Base-by-base conservation (phyloP, 2,888 invertebrate species). In the Caenorhabditis sp. region DNA sequence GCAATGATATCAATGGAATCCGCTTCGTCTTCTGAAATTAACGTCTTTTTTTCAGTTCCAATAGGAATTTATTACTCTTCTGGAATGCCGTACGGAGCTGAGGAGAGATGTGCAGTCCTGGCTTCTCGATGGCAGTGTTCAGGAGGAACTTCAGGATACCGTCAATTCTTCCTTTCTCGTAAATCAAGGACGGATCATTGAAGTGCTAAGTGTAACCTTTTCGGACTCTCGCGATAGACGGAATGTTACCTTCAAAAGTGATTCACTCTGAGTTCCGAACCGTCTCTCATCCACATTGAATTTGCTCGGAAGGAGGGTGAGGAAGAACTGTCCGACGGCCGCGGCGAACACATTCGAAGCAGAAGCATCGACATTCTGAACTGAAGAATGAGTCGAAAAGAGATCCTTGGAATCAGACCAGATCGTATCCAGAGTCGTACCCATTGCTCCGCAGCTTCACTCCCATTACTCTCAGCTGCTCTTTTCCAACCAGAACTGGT, bases 311-410 rank as follows among this genome's bases (percentile, higher is more conserved):
- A 86, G 70, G 3, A 88, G 77, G 3, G 87, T 63, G 30, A 83
- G 76, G 79, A 89, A 89, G 80, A 89, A 87, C 45, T 84, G 81
- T 0, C 89, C 88, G 6, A 81, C 87, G 3, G 84, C 80, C 0
- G 89, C 58, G 0, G 95, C 93, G 90, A 95, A 96, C 88, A 93
- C 93, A 90, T 95, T 95, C 13, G 94, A 93, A 59, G 95, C 92
- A 8, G 93, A 92, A 0, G 95, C 93, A 89, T 95, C 93, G 1
- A 93, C 91, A 0, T 90, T 82, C 87, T 87, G 66, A 74, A 83
- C 50, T 15, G 35, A 2, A 17, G 20, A 8, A 15, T n/a, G 27
- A 39, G 0, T 35, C 70, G n/a, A n/a, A n/a, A n/a, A n/a, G n/a
- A n/a, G n/a, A n/a, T n/a, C n/a, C n/a, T n/a, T n/a, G n/a, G n/a